Percentiles rank a stretch among this genome's conserved stretches.
Conservation (phyloP, 2,888 invertebrate species). For the Cybosia mesomella region DNA sequence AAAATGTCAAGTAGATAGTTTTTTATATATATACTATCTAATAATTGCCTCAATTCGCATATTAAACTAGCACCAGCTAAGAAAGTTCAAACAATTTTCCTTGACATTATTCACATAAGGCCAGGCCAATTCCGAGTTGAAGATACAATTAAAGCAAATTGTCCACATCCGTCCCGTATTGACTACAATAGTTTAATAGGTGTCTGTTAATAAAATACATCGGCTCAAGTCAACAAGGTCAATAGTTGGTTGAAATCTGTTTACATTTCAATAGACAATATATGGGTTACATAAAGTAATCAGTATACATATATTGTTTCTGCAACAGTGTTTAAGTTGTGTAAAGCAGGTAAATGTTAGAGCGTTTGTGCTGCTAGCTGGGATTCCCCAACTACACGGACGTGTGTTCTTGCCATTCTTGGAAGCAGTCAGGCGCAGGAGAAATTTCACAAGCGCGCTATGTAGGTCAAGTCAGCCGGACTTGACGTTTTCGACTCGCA, state of each 20-base stretch:
- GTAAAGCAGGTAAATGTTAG: slow-evolving; percentile 54
- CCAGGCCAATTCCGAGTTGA: slow-evolving; percentile 60
- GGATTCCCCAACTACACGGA: slow-evolving; percentile 74
- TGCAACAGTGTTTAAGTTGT: slow-evolving; percentile 33
- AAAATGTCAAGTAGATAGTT: background rate
- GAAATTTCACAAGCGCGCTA: slow-evolving; percentile 83
- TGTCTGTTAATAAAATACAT: slow-evolving; percentile 80
- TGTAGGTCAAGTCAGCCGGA: slow-evolving; percentile 86
- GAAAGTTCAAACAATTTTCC: slow-evolving; percentile 43
- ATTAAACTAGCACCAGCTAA: slow-evolving; percentile 2
- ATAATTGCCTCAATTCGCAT: background rate
- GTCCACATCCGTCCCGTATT: slow-evolving; percentile 81
- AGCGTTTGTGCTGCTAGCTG: slow-evolving; percentile 54
- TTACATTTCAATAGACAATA: slow-evolving; percentile 53
- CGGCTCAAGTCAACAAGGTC: slow-evolving; percentile 72
- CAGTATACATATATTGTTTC: slow-evolving; percentile 14
- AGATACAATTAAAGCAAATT: slow-evolving; percentile 80
- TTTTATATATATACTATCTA: background rate
- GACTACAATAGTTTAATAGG: slow-evolving; percentile 76
- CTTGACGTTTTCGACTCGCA: slow-evolving; percentile 82
- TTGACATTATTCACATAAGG: slow-evolving; percentile 50
- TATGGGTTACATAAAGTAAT: slow-evolving; percentile 15
- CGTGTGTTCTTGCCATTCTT: slow-evolving; percentile 79
- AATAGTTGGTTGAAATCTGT: slow-evolving; percentile 69
- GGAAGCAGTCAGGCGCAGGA: slow-evolving; percentile 76